A percentile compares a stretch with the other conserved stretches of the same genome.
Evolutionary conservation across 2,113 vertebrate genomes (phyloP).

Genomic region (Podarcis muralis): DNA sequence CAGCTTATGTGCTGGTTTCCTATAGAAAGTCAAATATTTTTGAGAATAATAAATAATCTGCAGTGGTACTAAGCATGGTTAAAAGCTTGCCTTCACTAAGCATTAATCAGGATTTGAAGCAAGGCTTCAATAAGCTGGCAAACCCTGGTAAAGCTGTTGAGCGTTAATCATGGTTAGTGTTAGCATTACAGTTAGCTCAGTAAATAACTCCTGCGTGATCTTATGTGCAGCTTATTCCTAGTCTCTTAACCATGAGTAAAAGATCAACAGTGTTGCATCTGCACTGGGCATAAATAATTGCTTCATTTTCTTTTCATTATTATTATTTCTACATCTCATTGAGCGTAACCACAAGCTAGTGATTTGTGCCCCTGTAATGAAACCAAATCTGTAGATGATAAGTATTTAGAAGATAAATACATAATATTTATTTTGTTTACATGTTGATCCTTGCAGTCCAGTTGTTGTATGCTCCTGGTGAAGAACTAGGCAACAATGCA

Average conservation of each 20-base stretch:
- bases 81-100: background rate
- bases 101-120: background rate
- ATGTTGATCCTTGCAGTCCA: background rate
- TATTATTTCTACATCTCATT: background rate
- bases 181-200: background rate
- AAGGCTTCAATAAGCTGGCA: background rate
- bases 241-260: constrained; percentile 3
- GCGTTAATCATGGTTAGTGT: background rate
- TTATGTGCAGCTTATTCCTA: background rate
- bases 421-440: background rate
- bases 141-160: background rate
- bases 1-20: background rate
- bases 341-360: constrained; percentile 15
- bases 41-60: background rate
- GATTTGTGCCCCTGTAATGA: constrained; percentile 13
- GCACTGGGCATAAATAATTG: background rate
- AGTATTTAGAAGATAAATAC: background rate
- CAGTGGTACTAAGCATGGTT: background rate
- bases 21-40: background rate
- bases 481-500: background rate
- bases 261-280: background rate
- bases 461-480: background rate
- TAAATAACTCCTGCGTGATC: background rate
- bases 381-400: constrained; percentile 29
- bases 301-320: constrained; percentile 12